Evolutionary conservation across 2,888 invertebrate species (phyloP).

Genomic region (Parnassius orleans): DNA sequence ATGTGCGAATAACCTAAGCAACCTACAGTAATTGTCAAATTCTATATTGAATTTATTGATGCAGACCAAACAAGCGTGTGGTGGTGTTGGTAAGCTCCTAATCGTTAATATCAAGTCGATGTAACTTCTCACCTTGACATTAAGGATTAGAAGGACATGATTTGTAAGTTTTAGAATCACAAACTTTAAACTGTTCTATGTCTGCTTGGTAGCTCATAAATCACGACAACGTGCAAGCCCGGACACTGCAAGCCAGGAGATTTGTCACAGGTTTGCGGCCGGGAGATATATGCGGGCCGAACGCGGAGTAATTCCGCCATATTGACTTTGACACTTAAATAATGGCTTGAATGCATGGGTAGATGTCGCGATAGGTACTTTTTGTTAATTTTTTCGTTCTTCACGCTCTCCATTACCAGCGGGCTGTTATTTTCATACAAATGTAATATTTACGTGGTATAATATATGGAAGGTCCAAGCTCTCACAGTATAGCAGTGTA

Average conservation of each 20-base stretch:
- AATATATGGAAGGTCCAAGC: too few species aligned
- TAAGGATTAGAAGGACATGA: not conserved
- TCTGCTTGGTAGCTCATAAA: slow-evolving; percentile 31
- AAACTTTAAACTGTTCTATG: slow-evolving; percentile 16
- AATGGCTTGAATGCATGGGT: slow-evolving; percentile 24
- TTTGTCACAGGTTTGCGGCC: slow-evolving; percentile 31
- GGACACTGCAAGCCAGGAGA: slow-evolving; percentile 21
- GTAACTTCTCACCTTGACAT: not conserved
- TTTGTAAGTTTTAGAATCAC: not conserved
- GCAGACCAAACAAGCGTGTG: too few species aligned
- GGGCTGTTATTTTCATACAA: slow-evolving; percentile 1
- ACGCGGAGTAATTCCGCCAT: slow-evolving; percentile 33
- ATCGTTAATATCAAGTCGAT: too few species aligned
- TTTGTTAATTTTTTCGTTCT: slow-evolving; percentile 5
- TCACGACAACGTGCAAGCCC: slow-evolving; percentile 7
- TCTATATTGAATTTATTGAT: too few species aligned
- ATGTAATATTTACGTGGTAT: not conserved
- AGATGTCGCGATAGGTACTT: not conserved
- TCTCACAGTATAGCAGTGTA: too few species aligned
- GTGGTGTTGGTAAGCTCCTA: too few species aligned
- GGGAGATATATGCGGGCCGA: slow-evolving; percentile 32
- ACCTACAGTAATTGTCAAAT: too few species aligned
- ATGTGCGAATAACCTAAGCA: too few species aligned
- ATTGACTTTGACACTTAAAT: slow-evolving; percentile 35
- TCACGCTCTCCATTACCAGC: not conserved